Evolutionary conservation across 2,113 vertebrate genomes (phyloP), one percentile per base, ranked within the genome.

Genomic region (Nasalis larvatus): DNA sequence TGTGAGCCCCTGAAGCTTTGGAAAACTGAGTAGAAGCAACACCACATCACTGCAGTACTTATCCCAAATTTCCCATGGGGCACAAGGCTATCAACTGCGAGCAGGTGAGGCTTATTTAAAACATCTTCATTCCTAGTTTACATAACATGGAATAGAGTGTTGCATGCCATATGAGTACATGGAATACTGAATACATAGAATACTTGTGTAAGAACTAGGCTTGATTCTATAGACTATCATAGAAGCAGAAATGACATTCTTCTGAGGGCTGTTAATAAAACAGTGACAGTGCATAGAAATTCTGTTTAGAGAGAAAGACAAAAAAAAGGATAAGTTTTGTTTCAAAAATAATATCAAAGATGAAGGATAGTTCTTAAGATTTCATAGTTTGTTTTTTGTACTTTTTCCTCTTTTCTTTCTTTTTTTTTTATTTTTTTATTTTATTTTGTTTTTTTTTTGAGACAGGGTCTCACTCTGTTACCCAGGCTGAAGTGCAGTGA

Each of bases 41-140:
- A 90, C 21, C 20, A 68, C 30, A 83, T 52, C 60, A 84, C 18
- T 84, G 77, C 42, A 86, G 78, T 40, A 58, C 9, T 93, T 89
- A 76, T 42, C 23, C 92, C 49, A 10, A 40, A 95, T 97, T 98
- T 98, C 84, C 95, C 68, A 68, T 18, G 68, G n/a, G 42, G 5
- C 8, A 58, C 20, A 32, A 91, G 40, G 1, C 52, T 98, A 37
- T 92, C 87, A 95, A 78, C 3, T 42, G 89, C 21, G 3, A 37
- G 40, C 56, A 85, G 45, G 5, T 30, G 63, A 91, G 35, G 14
- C 60, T 97, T 97, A 54, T 88, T 97, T 87, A 96, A 98, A 97
- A 86, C 13, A 66, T 52, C 77, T 97, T 96, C 54, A 71, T 83
- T 94, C 98, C 21, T 49, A 42, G 2, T 95, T 95, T 97, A 52